A percentile compares a stretch with the other conserved stretches of the same genome.
These are phyloP conservation scores for Dicentrarchus labrax DNA, from an alignment of 2,113 vertebrate genomes.

Conservation along the genomic window DNA sequence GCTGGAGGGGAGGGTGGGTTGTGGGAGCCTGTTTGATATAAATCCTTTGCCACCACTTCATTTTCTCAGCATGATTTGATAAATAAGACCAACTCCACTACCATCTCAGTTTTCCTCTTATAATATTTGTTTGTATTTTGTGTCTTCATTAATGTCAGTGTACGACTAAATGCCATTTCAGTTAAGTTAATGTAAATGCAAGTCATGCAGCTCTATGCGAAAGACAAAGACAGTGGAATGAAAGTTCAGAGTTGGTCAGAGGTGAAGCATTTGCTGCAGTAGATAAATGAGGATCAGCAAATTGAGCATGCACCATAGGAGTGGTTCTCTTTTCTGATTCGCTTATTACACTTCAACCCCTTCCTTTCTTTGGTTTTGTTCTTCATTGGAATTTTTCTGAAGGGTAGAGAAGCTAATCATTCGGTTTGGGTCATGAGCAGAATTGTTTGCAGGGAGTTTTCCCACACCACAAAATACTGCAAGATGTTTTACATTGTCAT, in stretches of 20 bases:
- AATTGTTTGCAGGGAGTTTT: conserved; percentile 76
- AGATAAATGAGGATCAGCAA: conserved; percentile 54
- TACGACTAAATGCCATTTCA: neutral
- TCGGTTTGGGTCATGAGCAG: conserved; percentile 46
- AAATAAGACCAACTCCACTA: conserved; percentile 40
- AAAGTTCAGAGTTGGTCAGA: conserved; percentile 43
- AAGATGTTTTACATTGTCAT: conserved; percentile 82
- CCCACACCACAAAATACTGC: conserved; percentile 81
- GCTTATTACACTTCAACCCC: conserved; percentile 42
- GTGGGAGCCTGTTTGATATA: conserved; percentile 55
- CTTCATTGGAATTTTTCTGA: conserved; percentile 48
- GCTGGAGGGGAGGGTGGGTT: conserved; percentile 57
- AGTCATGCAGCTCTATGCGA: neutral
- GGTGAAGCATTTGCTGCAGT: conserved; percentile 45
- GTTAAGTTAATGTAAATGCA: neutral
- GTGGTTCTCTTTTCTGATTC: conserved; percentile 29
- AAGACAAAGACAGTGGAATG: conserved; percentile 15
- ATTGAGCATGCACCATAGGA: conserved; percentile 27
- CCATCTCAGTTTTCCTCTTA: conserved; percentile 14
- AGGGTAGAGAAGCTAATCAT: conserved; percentile 45
- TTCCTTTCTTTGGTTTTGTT: conserved; percentile 61
- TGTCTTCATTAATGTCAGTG: conserved; percentile 12
- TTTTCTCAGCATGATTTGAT: conserved; percentile 52
- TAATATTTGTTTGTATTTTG: neutral
- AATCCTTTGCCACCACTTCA: conserved; percentile 42